phyloP scores from a whole-genome alignment of 2,113 vertebrate genomes.

The Tragelaphus scriptus region DNA sequence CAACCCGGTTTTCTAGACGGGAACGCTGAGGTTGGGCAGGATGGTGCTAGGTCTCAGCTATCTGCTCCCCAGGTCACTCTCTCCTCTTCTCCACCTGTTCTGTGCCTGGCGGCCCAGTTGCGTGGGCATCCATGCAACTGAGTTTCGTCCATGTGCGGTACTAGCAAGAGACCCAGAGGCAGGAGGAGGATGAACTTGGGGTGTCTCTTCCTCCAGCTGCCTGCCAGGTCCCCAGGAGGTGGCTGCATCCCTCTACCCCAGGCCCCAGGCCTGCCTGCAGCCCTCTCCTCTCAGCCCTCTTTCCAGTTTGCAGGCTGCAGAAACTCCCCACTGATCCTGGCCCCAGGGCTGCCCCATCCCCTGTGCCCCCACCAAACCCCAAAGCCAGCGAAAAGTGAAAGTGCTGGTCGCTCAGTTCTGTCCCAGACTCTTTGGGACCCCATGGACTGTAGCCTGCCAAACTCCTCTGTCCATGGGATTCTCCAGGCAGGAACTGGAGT shows the following conservation, averaged over 20 bases:
- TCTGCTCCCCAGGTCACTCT: neutral
- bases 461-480: neutral
- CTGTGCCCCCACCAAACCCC: neutral
- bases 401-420: neutral
- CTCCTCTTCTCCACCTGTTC: neutral
- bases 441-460: neutral
- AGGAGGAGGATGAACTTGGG: neutral
- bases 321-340: no score
- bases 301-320: neutral
- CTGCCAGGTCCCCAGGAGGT: neutral
- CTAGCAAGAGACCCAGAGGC: neutral
- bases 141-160: rapidly evolving
- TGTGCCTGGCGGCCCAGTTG: no score
- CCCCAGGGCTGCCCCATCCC: neutral
- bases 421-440: neutral
- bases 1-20: neutral
- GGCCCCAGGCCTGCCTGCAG: neutral
- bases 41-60: neutral
- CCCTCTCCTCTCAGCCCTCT: neutral
- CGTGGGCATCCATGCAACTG: neutral
- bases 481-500: neutral
- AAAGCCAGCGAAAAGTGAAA: rapidly evolving
- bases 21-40: neutral
- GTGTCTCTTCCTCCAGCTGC: neutral
- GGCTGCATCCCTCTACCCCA: neutral